Conservation (phyloP, 92 coral and sea anemone species). For the Montipora capitata region DNA sequence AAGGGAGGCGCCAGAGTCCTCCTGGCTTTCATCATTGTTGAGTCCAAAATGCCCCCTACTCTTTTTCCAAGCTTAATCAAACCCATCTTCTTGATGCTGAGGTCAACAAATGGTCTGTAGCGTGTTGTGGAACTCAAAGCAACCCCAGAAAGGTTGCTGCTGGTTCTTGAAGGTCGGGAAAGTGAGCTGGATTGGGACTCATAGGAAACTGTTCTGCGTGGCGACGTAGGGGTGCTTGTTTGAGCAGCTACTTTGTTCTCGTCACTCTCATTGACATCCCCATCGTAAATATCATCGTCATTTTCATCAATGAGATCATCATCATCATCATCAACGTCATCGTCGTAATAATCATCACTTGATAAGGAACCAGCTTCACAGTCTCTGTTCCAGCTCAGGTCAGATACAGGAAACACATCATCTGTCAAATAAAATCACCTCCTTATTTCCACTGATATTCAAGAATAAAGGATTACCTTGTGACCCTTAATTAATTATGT, state of each 20-base stretch:
- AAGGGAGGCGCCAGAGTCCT: conserved; percentile 57
- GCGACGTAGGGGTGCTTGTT: conserved; percentile 12
- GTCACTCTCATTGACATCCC: background rate
- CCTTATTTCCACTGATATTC: no score
- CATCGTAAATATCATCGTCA: background rate
- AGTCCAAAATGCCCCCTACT: conserved; percentile 82
- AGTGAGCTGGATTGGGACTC: conserved; percentile 58
- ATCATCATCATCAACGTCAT: conserved; percentile 24
- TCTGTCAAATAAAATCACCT: background rate
- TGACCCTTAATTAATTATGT: no score
- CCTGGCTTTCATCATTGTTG: conserved; percentile 75
- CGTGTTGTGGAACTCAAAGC: conserved; percentile 87
- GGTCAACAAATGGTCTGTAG: conserved; percentile 94
- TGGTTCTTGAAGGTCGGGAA: conserved; percentile 66
- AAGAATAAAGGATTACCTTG: no score
- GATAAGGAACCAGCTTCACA: background rate
- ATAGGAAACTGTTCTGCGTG: conserved; percentile 31
- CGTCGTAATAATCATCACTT: conserved; percentile 12
- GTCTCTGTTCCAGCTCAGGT: background rate
- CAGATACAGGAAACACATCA: conserved; percentile 24
- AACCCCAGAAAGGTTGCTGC: conserved; percentile 76
- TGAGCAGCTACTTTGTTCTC: conserved; percentile 1
- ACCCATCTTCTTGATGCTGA: conserved; percentile 94
- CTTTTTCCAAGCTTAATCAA: conserved; percentile 90
- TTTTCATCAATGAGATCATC: background rate